Base-by-base conservation (phyloP, 2,113 vertebrate genomes). In the Ochotona princeps region DNA sequence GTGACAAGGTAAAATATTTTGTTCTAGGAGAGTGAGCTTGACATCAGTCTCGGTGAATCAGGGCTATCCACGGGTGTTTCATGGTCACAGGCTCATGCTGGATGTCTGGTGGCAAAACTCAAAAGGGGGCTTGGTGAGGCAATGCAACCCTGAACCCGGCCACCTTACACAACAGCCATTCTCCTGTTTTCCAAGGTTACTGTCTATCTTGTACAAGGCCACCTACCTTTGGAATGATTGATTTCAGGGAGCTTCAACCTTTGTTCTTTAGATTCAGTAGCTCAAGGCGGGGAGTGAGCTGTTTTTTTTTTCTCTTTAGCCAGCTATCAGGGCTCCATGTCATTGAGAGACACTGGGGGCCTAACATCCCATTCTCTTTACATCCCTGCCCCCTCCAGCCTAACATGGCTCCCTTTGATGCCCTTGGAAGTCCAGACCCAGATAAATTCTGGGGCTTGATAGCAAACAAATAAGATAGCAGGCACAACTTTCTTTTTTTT, bases 211-310 rank as follows among this genome's bases (percentile, higher is more conserved):
- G 94, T 93, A 95, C 96, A 98, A 98, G 97, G 97, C 92, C 95
- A 26, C 83, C 96, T 96, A 90, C 80, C 97, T 97, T 95, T 97
- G 97, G 97, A 97, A 97, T 97, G 95, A 97, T 95, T 97, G 97
- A 97, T 97, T 94, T 95, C 97, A 96, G 84, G 86, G 90, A 93
- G 72, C 57, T 28, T 82, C 97, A 98, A 98, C 97, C 97, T 98
- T 98, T 98, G 97, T 97, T 96, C 97, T 97, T 87, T 94, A 96
- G 93, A 84, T 79, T 97, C 69, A 63, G 63, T 54, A 91, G 97
- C 94, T 96, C 65, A 92, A 97, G 75, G 63, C 4, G 79, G 83
- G 85, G 96, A 95, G 84, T 69, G 93, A 89, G 69, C 73, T 79
- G 92, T 87, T 81, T 86, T 89, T 93, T 95, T 89, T 93, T 94